These are phyloP conservation scores for Charanyca ferruginea DNA, from an alignment of 2,888 invertebrate species.

Conservation along the genomic window DNA sequence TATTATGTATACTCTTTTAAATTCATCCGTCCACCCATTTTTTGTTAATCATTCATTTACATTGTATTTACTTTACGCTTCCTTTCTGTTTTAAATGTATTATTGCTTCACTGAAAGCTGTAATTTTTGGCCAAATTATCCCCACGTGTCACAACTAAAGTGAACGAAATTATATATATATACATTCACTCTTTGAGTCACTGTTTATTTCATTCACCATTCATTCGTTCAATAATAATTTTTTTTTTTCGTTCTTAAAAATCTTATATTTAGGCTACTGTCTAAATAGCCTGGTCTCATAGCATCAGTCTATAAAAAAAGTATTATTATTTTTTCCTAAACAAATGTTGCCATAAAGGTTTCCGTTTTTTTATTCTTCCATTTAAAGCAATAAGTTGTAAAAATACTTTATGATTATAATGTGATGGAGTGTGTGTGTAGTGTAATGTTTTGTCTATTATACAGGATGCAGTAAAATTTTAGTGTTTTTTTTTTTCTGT, in stretches of 20 bases:
- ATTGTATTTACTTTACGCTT: conserved; percentile 8
- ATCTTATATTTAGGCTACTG: conserved; percentile 8
- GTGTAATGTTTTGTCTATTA: conserved; percentile 53
- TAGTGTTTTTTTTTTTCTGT: background rate
- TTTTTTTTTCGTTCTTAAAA: background rate
- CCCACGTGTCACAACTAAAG: background rate
- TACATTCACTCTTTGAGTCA: conserved; percentile 2
- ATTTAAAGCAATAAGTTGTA: conserved; percentile 58
- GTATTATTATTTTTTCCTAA: conserved; percentile 51
- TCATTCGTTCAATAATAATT: background rate
- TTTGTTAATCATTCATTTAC: conserved; percentile 16
- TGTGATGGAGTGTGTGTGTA: conserved; percentile 18
- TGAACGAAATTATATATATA: conserved; percentile 8
- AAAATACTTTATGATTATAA: conserved; percentile 59
- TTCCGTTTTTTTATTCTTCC: conserved; percentile 35
- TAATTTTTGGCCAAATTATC: no score
- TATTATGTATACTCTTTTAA: conserved; percentile 26
- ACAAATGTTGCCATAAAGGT: conserved; percentile 62
- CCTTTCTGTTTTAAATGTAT: background rate
- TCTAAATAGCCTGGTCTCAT: background rate
- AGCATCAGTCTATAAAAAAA: conserved; percentile 14
- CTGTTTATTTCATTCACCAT: conserved; percentile 12
- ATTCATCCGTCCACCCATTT: conserved; percentile 58
- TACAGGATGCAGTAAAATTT: conserved; percentile 50
- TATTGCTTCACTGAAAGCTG: background rate